Base-by-base conservation (phyloP, 1,140 invertebrate genomes). In the Diorhabda elongata region DNA sequence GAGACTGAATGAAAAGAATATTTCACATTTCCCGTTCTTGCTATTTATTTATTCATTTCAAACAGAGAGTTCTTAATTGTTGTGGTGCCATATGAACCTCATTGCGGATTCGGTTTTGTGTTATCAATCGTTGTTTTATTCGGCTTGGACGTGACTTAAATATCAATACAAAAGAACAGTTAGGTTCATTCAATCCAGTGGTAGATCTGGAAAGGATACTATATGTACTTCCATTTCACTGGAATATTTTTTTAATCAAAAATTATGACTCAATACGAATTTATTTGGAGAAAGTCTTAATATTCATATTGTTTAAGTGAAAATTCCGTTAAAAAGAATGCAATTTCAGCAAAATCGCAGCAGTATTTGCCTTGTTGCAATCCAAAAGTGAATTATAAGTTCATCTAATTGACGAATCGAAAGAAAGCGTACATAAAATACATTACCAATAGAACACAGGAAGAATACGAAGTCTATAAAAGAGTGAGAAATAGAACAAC, bases 71-170 rank as follows among this genome's bases (percentile, higher is more conserved):
- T 64, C 52, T 72, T 56, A 64, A 43, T 69, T 72, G 66, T 67
- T 70, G 67, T 67, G 60, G 59, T 61, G 52, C 64, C 65, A 47
- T 72, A 72, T 56, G 42, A 56, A 47, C 64, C 62, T 64, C 60
- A 61, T 42, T 42, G 61, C 71, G 68, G 70, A 70, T 72, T 70
- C 71, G 71, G 68, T 67, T 72, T 72, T 68, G 65, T 70, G 71
- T 72, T 72, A 72, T 69, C 71, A 72, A 72, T 72, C 71, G 71
- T 72, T 72, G 70, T 72, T 72, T 72, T 52, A 69, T 72, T 26
- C 70, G 26, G 26, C 26, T 62, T 67, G 67, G 70, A 72, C 71
- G 71, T 72, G 71, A 72, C 71, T 70, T 67, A 69, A 72, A 72
- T 72, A 67, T 64, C 61, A 62, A 72, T 67, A 44, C 42, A 52